phyloP scores from a whole-genome alignment of 2,113 vertebrate species.

The pig (Sus scrofa) region DNA sequence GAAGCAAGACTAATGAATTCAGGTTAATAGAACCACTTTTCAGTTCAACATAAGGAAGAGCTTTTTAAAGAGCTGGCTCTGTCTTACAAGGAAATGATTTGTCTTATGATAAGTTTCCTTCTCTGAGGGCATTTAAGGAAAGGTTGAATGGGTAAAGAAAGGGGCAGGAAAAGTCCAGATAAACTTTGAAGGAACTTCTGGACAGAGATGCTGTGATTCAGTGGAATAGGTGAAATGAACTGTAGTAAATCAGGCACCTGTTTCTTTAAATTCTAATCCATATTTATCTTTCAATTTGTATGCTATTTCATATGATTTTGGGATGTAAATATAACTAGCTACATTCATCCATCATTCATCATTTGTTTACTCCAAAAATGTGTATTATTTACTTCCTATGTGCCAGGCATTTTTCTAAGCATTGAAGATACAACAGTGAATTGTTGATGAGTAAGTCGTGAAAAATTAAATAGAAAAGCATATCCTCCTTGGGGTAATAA shows the following conservation, averaged over 20 bases:
- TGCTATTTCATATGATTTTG: background rate
- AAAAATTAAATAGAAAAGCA: constrained; percentile 43
- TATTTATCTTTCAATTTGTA: background rate
- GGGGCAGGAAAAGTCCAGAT: background rate
- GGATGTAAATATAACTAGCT: background rate
- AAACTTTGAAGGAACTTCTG: background rate
- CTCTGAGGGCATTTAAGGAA: background rate
- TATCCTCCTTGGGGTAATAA: background rate
- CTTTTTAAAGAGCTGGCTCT: background rate
- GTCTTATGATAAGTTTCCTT: background rate
- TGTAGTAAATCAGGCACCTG: background rate
- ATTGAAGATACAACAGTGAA: background rate
- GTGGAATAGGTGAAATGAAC: background rate
- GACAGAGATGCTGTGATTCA: background rate
- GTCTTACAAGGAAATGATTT: constrained; percentile 30
- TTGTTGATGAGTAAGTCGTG: background rate
- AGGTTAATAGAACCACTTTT: constrained; percentile 37
- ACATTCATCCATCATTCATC: background rate
- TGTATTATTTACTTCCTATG: background rate
- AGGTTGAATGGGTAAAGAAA: background rate
- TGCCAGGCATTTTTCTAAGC: background rate
- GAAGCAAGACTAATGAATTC: background rate
- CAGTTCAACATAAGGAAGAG: background rate
- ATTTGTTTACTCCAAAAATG: background rate
- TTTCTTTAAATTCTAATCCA: background rate